These are phyloP conservation scores for Cephalotes varians DNA, from an alignment of 2,888 invertebrate species.

Conservation along the genomic window DNA sequence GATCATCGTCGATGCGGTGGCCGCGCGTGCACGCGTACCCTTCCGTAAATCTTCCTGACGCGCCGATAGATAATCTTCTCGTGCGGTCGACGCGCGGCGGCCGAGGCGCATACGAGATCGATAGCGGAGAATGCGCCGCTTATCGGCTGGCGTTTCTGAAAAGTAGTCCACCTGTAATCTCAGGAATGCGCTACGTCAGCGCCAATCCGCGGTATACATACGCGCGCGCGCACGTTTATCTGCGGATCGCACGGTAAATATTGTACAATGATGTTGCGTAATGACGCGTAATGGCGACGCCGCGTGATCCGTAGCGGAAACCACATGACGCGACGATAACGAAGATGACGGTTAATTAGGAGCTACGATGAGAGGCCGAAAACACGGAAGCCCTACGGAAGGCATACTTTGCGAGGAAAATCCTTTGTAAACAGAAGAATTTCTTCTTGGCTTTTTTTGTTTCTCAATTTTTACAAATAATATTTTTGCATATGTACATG, in stretches of 20 bases:
- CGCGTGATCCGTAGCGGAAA: slow-evolving; percentile 39
- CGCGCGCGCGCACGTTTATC: slow-evolving; percentile 47
- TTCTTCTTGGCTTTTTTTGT: not conserved
- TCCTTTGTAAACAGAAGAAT: not conserved
- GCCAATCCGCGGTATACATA: slow-evolving; percentile 24
- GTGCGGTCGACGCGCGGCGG: slow-evolving; percentile 29
- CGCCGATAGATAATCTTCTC: slow-evolving; percentile 53
- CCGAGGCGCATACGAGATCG: slow-evolving; percentile 31
- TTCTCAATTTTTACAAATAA: not conserved
- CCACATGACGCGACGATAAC: slow-evolving; percentile 56
- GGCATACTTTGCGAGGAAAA: not conserved
- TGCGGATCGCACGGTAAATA: slow-evolving; percentile 69
- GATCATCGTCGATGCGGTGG: slow-evolving; percentile 43
- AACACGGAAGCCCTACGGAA: not conserved
- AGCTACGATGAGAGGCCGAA: not conserved
- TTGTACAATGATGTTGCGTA: slow-evolving; percentile 73
- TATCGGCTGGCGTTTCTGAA: slow-evolving; percentile 60
- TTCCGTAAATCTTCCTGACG: slow-evolving; percentile 48
- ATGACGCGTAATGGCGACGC: slow-evolving; percentile 60
- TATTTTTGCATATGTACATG: not conserved
- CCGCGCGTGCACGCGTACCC: slow-evolving; percentile 12
- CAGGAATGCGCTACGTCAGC: slow-evolving; percentile 69
- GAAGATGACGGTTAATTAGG: slow-evolving; percentile 36
- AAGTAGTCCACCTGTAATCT: slow-evolving; percentile 74
- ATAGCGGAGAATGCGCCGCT: slow-evolving; percentile 48